Evolutionary conservation across 2,888 invertebrate genomes (phyloP), one percentile per base, ranked within the genome.

Genomic region (Cephonodes hylas): DNA sequence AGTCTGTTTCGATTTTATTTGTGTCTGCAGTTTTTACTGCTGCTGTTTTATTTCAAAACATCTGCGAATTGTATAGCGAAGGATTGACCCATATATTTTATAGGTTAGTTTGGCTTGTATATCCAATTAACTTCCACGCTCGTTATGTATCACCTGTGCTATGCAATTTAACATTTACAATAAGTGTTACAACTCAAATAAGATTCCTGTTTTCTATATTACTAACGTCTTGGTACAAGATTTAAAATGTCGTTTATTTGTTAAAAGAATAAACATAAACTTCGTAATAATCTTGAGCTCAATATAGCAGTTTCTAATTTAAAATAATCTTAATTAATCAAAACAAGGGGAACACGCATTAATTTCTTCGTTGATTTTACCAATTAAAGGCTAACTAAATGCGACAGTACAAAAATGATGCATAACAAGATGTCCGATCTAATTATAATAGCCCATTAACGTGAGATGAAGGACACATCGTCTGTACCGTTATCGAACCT

Each of bases 381-480:
- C 25, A 42, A 46, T 34, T 53, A 59, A 59, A 61, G 62, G 58
- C 59, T 65, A 61, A 44, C 42, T 22, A 31, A 27, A n/a, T 56
- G 20, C n/a, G 56, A 42, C 56, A 42, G 18, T 61, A 60, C 64
- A 65, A 66, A 67, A 74, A 73, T 70, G 67, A 66, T 67, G 62
- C 74, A 72, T 72, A 73, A 79, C 77, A 76, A 75, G 75, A 75
- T 72, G 67, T 61, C 61, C 60, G 64, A 64, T 80, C 80, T 81
- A 83, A 87, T 85, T 86, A 85, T 85, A 83, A 71, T 67, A 65
- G 73, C 69, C 72, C 70, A 77, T 84, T 83, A 85, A 80, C 76
- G 69, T 75, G 75, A 74, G 75, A 66, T 73, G 81, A 83, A 81
- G 80, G 81, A 80, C 79, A 75, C 69, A 65, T 67, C 46, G 46